Conservation (phyloP, 2,888 invertebrate species). For the Griposia aprilina region DNA sequence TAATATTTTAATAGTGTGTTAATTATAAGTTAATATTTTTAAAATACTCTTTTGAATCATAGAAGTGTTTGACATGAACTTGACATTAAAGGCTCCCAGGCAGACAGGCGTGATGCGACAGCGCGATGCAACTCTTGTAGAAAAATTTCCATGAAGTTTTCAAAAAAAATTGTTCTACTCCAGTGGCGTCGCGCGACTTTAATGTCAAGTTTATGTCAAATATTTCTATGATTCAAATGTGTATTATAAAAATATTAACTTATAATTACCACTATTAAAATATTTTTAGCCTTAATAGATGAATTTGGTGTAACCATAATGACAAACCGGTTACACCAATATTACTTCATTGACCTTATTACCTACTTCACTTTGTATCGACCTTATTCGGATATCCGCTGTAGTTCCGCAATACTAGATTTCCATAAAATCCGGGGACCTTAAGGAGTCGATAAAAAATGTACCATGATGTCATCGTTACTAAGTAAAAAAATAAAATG, state of each 20-base stretch:
- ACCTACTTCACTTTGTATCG: constrained; percentile 6
- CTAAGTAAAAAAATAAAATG: not conserved
- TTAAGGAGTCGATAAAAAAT: constrained; percentile 15
- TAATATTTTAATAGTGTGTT: not conserved
- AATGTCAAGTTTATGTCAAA: no score
- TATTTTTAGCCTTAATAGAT: not conserved
- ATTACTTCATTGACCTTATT: constrained; percentile 16
- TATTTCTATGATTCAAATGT: no score
- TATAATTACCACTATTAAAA: no score
- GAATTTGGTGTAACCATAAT: constrained; percentile 13
- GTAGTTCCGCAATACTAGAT: constrained; percentile 33
- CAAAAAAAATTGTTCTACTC: no score
- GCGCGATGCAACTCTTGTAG: no score
- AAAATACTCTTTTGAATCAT: not conserved
- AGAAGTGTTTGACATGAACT: constrained; percentile 8
- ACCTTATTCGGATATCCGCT: constrained; percentile 37
- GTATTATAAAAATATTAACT: no score
- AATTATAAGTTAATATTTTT: not conserved
- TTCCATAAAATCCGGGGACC: constrained; percentile 1
- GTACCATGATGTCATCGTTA: constrained; percentile 24
- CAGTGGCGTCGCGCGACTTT: no score
- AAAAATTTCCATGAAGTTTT: no score
- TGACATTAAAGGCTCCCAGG: not conserved
- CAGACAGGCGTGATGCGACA: no score
- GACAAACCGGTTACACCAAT: not conserved